phyloP scores from a whole-genome alignment of 2,888 invertebrate species.

The Acrobeloides nanus region DNA sequence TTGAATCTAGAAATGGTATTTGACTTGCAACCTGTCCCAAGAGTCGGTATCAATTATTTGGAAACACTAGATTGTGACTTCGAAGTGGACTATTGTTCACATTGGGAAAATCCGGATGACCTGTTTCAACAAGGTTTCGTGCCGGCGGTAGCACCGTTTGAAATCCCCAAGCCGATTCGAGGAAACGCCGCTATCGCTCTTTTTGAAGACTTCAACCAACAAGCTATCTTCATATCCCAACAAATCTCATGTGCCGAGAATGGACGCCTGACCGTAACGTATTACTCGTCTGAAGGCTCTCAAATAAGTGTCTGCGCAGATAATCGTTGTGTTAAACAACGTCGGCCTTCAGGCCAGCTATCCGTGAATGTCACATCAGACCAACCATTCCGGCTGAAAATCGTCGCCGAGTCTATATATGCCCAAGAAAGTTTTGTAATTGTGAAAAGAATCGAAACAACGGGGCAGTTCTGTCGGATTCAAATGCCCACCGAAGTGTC shows the following conservation, averaged over 20 bases:
- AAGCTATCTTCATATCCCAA: constrained; percentile 19
- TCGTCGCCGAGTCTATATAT: constrained; percentile 26
- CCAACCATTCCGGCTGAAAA: constrained; percentile 20
- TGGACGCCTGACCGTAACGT: constrained; percentile 20
- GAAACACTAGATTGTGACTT: constrained; percentile 41
- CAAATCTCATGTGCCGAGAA: constrained; percentile 23
- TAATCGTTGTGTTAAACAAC: constrained; percentile 24
- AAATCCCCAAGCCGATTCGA: constrained; percentile 13
- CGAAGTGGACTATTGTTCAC: constrained; percentile 44
- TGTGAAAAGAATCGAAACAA: constrained; percentile 30
- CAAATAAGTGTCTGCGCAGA: constrained; percentile 26
- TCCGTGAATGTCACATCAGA: constrained; percentile 24
- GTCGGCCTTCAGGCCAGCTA: constrained; percentile 12
- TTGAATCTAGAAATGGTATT: constrained; percentile 16
- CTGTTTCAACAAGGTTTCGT: constrained; percentile 30
- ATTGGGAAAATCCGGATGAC: constrained; percentile 44
- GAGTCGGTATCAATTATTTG: constrained; percentile 24
- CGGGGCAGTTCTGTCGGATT: constrained; percentile 40
- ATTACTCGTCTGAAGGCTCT: constrained; percentile 19
- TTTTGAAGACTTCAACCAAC: constrained; percentile 11
- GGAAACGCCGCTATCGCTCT: constrained; percentile 23
- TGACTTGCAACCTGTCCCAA: constrained; percentile 33
- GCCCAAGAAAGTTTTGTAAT: constrained; percentile 29
- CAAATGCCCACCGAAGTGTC: constrained; percentile 41
- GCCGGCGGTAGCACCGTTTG: constrained; percentile 21